These are phyloP conservation scores for Tarsius wallacei DNA, from an alignment of 2,797 vertebrate species.

Conservation along the genomic window DNA sequence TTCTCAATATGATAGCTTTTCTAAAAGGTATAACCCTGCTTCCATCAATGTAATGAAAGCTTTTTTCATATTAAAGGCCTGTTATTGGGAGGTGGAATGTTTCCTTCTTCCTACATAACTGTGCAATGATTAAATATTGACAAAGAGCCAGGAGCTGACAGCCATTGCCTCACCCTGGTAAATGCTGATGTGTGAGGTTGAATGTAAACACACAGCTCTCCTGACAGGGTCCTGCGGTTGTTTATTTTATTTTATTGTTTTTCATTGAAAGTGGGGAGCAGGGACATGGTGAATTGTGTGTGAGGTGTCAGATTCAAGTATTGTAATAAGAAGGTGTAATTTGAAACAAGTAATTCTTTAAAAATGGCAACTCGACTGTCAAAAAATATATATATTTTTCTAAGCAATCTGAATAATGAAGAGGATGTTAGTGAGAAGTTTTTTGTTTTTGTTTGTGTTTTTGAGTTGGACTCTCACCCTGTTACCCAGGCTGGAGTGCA, in stretches of 20 bases:
- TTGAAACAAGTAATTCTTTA: constrained; percentile 66
- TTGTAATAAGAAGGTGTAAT: neutral
- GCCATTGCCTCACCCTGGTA: constrained; percentile 60
- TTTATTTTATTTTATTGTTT: neutral
- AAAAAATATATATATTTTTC: constrained; percentile 74
- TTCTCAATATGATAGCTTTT: constrained; percentile 48
- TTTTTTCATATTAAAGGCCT: constrained; percentile 63
- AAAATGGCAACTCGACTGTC: constrained; percentile 61
- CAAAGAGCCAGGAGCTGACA: constrained; percentile 75
- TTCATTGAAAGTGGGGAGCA: neutral
- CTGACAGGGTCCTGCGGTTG: neutral
- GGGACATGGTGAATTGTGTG: neutral
- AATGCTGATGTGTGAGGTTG: constrained; percentile 25
- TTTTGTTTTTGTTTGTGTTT: neutral
- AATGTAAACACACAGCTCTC: constrained; percentile 45
- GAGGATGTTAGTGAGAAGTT: constrained; percentile 55
- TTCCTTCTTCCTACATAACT: constrained; percentile 64
- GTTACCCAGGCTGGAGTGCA: too few relatives aligned
- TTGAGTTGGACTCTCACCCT: too few relatives aligned
- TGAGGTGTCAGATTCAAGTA: neutral
- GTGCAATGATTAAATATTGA: constrained; percentile 83
- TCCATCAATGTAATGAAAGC: constrained; percentile 62
- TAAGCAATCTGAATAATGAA: constrained; percentile 64
- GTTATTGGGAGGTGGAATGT: constrained; percentile 61
- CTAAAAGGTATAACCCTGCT: neutral